Evolutionary conservation across 2,888 invertebrate genomes (phyloP).

Genomic region (Chouioia cunea): DNA sequence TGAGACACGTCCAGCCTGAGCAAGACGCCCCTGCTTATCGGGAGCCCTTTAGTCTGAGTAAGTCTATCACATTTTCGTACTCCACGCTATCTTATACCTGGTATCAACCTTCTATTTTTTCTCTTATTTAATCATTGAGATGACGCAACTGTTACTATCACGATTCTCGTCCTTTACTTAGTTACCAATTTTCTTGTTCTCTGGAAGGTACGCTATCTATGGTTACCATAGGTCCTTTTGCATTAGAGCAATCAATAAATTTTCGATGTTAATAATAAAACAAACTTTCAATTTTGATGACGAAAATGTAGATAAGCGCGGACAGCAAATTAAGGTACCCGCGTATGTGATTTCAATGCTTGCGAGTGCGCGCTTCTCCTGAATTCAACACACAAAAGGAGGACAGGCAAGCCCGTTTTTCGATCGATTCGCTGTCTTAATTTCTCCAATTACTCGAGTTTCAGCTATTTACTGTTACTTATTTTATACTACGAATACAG

Average conservation of each 20-base stretch:
- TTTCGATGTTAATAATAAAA: too few relatives aligned
- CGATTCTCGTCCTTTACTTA: background rate
- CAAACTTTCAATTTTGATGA: too few relatives aligned
- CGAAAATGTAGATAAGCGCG: too few relatives aligned
- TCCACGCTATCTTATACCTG: too few relatives aligned
- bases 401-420: constrained; percentile 33
- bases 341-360: constrained; percentile 43
- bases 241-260: too few relatives aligned
- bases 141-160: too few relatives aligned
- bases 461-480: background rate
- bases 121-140: too few relatives aligned
- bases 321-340: constrained; percentile 8
- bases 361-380: constrained; percentile 21
- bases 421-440: constrained; percentile 24
- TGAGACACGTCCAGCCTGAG: constrained; percentile 63
- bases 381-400: constrained; percentile 19
- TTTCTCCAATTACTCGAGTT: too few relatives aligned
- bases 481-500: background rate
- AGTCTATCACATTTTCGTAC: constrained; percentile 53
- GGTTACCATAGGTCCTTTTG: too few relatives aligned
- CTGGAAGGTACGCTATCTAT: too few relatives aligned
- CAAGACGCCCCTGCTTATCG: constrained; percentile 66
- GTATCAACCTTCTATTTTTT: too few relatives aligned
- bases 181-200: too few relatives aligned
- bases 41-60: constrained; percentile 67